phyloP scores from a whole-genome alignment of 1,140 invertebrate species.

The Leptinotarsa lineolata region DNA sequence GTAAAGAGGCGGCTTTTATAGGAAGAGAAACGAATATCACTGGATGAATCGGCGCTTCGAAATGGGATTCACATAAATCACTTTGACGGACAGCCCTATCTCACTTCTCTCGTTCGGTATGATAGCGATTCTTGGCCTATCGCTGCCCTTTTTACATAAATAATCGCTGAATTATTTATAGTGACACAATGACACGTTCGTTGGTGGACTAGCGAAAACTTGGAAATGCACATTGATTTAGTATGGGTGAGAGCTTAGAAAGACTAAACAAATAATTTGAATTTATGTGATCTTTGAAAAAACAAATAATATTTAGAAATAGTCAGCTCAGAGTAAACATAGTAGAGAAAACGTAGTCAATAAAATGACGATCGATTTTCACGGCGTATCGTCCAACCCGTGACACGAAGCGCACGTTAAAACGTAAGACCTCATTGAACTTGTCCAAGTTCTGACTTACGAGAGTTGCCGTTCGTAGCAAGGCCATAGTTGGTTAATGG shows the following conservation, averaged over 20 bases:
- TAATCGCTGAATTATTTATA: constrained; percentile 42
- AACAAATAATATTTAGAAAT: too few species aligned
- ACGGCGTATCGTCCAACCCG: too few species aligned
- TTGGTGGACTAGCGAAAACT: not conserved
- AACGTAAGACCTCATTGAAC: too few species aligned
- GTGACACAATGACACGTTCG: constrained; percentile 33
- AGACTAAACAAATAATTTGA: too few species aligned
- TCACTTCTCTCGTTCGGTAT: constrained; percentile 39
- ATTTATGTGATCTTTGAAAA: too few species aligned
- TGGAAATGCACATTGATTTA: not conserved
- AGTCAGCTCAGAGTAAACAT: too few species aligned
- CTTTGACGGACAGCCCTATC: constrained; percentile 50
- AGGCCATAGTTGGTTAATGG: too few species aligned
- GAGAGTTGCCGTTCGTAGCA: too few species aligned
- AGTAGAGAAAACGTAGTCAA: too few species aligned
- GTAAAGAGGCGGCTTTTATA: constrained; percentile 32
- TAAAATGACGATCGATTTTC: too few species aligned
- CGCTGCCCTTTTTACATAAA: constrained; percentile 45
- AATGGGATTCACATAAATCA: constrained; percentile 50
- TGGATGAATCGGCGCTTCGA: constrained; percentile 29
- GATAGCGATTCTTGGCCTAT: constrained; percentile 41
- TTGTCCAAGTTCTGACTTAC: too few species aligned
- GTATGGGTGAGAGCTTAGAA: not conserved
- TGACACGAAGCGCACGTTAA: too few species aligned
- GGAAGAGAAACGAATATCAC: constrained; percentile 39